phyloP scores from a whole-genome alignment of 2,113 vertebrate genomes.

The Anarhynchus alexandrinus region DNA sequence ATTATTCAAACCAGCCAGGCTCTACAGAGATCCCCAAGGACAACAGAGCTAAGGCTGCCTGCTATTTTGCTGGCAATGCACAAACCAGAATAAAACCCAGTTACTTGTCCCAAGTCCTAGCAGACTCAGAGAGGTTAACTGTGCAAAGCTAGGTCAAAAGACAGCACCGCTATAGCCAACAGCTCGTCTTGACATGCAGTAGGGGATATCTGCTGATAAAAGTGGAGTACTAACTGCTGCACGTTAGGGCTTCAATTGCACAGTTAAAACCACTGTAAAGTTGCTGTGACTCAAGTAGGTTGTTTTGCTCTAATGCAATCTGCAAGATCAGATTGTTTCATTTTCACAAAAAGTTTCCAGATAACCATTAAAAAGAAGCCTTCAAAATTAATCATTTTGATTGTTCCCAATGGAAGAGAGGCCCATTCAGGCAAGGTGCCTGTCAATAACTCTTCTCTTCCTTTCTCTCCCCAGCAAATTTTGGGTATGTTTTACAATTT shows the following conservation, averaged over 20 bases:
- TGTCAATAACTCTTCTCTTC: not conserved
- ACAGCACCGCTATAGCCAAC: not conserved
- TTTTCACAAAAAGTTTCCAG: not conserved
- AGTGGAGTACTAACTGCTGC: not conserved
- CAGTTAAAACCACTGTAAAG: not conserved
- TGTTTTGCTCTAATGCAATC: not conserved
- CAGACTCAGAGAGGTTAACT: not conserved
- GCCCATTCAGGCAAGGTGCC: not conserved
- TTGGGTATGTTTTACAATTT: not conserved
- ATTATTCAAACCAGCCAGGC: not conserved
- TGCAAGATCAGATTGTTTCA: not conserved
- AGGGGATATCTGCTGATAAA: not conserved
- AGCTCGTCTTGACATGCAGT: not conserved
- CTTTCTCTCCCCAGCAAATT: not conserved
- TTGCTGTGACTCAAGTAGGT: not conserved
- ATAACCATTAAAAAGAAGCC: not conserved
- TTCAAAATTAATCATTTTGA: not conserved
- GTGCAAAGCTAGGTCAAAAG: not conserved
- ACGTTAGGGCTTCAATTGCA: not conserved
- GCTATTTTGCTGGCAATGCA: constrained; percentile 23
- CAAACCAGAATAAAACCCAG: not conserved
- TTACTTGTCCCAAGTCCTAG: not conserved
- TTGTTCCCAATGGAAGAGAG: not conserved
- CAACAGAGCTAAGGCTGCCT: not conserved
- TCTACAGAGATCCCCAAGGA: constrained; percentile 13